A percentile compares a stretch with the other conserved stretches of the same genome.
Conservation (phyloP, 1,140 invertebrate species). For the Choristoneura fumiferana region DNA sequence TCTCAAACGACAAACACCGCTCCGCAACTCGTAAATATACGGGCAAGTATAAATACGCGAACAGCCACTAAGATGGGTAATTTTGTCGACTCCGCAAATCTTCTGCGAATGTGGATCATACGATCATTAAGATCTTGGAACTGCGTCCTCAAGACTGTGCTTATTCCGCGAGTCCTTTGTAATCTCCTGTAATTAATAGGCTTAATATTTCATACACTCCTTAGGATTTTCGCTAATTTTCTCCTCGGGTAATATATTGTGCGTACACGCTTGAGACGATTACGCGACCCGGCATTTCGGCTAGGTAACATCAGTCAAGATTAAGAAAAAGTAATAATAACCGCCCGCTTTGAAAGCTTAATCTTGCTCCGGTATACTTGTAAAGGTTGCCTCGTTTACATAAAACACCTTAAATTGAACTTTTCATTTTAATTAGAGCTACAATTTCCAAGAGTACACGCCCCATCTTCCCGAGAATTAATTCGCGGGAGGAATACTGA, state of each 20-base stretch:
- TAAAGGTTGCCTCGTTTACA: background rate
- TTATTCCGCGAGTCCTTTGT: constrained; percentile 52
- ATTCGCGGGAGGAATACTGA: too few species aligned
- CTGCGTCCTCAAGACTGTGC: constrained; percentile 38
- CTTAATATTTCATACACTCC: constrained; percentile 55
- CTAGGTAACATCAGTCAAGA: background rate
- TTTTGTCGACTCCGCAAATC: constrained; percentile 42
- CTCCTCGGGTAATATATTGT: constrained; percentile 17
- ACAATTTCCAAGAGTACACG: background rate
- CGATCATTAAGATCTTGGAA: constrained; percentile 51
- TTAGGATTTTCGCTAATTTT: constrained; percentile 41
- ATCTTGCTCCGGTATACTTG: background rate
- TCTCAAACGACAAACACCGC: background rate
- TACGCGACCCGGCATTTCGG: background rate
- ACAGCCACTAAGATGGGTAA: constrained; percentile 29
- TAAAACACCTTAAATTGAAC: background rate
- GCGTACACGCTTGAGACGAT: constrained; percentile 23
- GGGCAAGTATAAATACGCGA: background rate
- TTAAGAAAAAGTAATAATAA: constrained; percentile 5
- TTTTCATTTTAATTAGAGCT: background rate
- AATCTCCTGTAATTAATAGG: constrained; percentile 55
- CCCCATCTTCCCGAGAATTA: background rate
- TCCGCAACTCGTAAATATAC: too few species aligned
- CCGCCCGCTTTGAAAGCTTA: background rate
- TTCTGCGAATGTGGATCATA: constrained; percentile 44